These are phyloP conservation scores for Drosophila pseudotalamancana DNA, from an alignment of 2,888 invertebrate genomes.

Conservation along the genomic window DNA sequence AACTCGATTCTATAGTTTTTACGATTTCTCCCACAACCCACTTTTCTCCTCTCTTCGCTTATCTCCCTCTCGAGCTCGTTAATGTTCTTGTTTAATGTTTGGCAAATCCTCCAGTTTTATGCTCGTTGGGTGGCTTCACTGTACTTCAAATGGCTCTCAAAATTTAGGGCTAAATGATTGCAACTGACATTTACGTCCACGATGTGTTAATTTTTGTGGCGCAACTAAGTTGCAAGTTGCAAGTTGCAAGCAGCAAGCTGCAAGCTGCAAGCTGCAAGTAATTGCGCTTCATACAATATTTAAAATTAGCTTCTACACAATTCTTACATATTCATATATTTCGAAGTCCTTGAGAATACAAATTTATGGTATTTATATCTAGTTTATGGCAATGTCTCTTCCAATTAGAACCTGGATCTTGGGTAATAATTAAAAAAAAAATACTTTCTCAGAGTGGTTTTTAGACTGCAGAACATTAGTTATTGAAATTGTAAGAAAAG, in stretches of 20 bases:
- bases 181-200: conserved; percentile 54
- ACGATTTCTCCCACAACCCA: conserved; percentile 2
- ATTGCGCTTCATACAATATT: background rate
- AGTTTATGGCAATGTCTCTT: too few species aligned
- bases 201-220: conserved; percentile 70
- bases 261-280: too few species aligned
- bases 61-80: conserved; percentile 49
- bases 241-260: too few species aligned
- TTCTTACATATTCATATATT: too few species aligned
- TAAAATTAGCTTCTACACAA: too few species aligned
- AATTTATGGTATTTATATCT: too few species aligned
- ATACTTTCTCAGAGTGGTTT: too few species aligned
- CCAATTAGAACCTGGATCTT: too few species aligned
- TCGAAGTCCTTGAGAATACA: too few species aligned
- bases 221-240: conserved; percentile 66
- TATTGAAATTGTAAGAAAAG: too few species aligned
- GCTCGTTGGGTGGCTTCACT: conserved; percentile 64
- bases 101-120: conserved; percentile 65
- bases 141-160: conserved; percentile 5
- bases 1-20: conserved; percentile 3
- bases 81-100: conserved; percentile 59
- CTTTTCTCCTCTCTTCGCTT: background rate
- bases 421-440: too few species aligned
- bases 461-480: too few species aligned
- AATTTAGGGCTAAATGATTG: conserved; percentile 53